These are phyloP conservation scores for Ichneumon xanthorius DNA, from an alignment of 2,888 invertebrate species.

Conservation along the genomic window DNA sequence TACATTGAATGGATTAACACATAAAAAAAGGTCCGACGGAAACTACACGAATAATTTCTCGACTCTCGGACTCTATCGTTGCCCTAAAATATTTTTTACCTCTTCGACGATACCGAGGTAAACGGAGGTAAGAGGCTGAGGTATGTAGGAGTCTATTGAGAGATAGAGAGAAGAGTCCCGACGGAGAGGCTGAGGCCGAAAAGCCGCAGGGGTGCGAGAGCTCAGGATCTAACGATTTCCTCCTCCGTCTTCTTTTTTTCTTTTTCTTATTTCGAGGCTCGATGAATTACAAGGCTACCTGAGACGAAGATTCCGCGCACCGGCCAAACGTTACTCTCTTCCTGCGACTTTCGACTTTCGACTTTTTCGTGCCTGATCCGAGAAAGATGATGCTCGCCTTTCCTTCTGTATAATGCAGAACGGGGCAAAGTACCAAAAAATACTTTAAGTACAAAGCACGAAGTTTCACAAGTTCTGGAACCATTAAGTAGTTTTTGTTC, in stretches of 20 bases:
- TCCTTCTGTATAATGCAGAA: not conserved
- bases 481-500: too few species aligned
- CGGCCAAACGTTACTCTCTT: conserved; percentile 34
- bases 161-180: conserved; percentile 31
- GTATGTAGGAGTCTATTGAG: conserved; percentile 31
- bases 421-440: too few species aligned
- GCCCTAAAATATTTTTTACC: conserved; percentile 18
- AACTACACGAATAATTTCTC: conserved; percentile 14
- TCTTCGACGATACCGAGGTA: conserved; percentile 3
- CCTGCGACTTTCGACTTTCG: conserved; percentile 69
- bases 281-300: conserved; percentile 73
- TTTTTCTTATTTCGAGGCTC: conserved; percentile 48
- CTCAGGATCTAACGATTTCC: conserved; percentile 58
- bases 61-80: conserved; percentile 19
- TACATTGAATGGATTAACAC: conserved; percentile 4
- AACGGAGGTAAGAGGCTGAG: conserved; percentile 24
- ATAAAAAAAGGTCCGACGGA: conserved; percentile 17
- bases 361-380: conserved; percentile 54
- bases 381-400: conserved; percentile 22
- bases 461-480: too few species aligned
- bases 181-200: conserved; percentile 36
- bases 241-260: conserved; percentile 23
- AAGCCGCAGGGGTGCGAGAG: conserved; percentile 68
- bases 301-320: conserved; percentile 58
- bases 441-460: too few species aligned